Conservation (phyloP, 2,888 invertebrate genomes). For the Norana najaformis region DNA sequence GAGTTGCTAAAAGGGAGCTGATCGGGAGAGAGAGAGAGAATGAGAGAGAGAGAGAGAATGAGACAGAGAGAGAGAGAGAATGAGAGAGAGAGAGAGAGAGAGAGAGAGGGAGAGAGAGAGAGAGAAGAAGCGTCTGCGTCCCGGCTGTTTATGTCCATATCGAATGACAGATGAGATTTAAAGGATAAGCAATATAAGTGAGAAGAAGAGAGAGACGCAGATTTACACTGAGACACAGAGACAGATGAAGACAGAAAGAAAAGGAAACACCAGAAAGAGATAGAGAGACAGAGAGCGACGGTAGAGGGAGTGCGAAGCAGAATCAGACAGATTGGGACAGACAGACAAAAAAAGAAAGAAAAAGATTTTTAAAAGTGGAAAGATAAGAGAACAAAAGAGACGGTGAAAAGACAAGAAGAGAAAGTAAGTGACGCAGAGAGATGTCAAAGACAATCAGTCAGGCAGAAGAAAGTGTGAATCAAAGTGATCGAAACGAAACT, state of each 20-base stretch:
- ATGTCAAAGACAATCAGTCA: not conserved
- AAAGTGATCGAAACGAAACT: not conserved
- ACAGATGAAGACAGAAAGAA: not conserved
- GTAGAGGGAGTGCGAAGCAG: not conserved
- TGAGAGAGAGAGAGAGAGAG: not conserved
- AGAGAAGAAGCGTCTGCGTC: not conserved
- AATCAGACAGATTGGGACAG: not conserved
- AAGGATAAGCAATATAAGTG: not conserved
- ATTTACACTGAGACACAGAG: no score
- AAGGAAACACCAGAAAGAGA: not conserved
- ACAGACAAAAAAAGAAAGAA: not conserved
- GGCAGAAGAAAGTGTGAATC: not conserved
- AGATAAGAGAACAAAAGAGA: not conserved
- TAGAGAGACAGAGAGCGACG: not conserved
- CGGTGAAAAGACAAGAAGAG: not conserved
- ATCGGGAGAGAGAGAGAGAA: not conserved
- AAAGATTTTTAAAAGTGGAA: not conserved
- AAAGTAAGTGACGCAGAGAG: not conserved
- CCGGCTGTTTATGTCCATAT: not conserved
- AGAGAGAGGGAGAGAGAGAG: not conserved
- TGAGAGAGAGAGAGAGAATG: not conserved
- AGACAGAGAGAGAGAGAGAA: not conserved
- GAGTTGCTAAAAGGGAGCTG: no score
- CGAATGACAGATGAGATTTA: not conserved
- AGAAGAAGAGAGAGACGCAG: no score